Evolutionary conservation across 2,888 invertebrate genomes (phyloP), one percentile per base, ranked within the genome.

Genomic region (Ctenicera cuprea): DNA sequence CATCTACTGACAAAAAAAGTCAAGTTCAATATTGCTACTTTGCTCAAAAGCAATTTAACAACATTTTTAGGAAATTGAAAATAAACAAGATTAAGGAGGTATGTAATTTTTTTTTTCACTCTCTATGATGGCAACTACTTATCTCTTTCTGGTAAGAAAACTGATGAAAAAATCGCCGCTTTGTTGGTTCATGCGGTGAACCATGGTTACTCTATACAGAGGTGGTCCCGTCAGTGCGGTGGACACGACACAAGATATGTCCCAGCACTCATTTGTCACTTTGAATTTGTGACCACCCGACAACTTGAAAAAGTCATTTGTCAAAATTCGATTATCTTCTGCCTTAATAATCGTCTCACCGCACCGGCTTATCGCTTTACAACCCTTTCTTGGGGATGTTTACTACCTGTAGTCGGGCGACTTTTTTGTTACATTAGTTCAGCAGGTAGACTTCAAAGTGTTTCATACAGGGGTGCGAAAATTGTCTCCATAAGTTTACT

Each of bases 221-320:
- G 86, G 86, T 86, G 86, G 86, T 86, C 86, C 81, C 76, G 81
- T 81, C 83, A 81, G 73, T 80, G 79, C 80, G 80, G 77, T 82
- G 79, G 83, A 80, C 80, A 80, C 83, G 83, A 84, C 83, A 84
- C 83, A 82, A 79, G 83, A 84, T 82, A 79, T 86, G 86, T 86
- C 86, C 82, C 83, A 85, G 86, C 85, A 87, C 74, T 84, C 86
- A 87, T 87, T 87, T 87, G 86, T 87, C 87, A 87, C 84, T 83
- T 78, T 76, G 79, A 80, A 80, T 80, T 79, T 80, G 77, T 83
- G 85, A 83, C 85, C 85, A 86, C 85, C 85, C 85, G 82, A 85
- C 84, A 84, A 85, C 82, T 82, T 83, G 83, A 83, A 84, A 86
- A 85, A 85, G 84, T 85, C 86, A 86, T 87, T 86, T 87, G 86